Evolutionary conservation across 2,888 invertebrate genomes (phyloP), one percentile per base, ranked within the genome.

Genomic region (Pinctada fucata): DNA sequence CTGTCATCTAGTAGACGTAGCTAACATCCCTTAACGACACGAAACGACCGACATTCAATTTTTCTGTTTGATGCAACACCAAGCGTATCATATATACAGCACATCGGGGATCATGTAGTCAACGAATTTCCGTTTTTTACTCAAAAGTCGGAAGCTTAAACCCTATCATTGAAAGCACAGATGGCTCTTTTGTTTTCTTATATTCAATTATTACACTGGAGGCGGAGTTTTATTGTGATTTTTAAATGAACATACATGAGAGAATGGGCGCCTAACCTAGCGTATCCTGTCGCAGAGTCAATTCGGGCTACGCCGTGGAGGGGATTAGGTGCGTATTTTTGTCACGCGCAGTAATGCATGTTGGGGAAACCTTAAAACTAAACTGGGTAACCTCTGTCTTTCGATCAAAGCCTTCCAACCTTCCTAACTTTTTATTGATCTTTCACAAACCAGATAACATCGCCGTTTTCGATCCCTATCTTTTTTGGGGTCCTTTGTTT

Each of bases 171-270:
- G 31, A 58, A 6, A 58, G 13, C 58, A 58, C 58, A 58, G 58
- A 6, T 58, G 58, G 58, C 8, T 6, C 58, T 58, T 58, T 58
- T 58, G 58, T 58, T 58, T 31, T 58, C 58, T 58, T 58, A 58
- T 58, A 10, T 58, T 58, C 58, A 58, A 58, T 58, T 58, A 58
- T 10, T 10, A 58, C 58, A 13, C 58, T 31, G 13, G 74, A 50
- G 74, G 74, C 49, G 74, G 66, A 66, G 65, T 74, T 74, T 8
- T 47, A 66, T 74, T 74, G 16, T 74, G 45, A 47, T 74, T 74
- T 48, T 48, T 63, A 66, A 74, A 48, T 74, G 66, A 65, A 50
- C 48, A 74, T 8, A 66, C 16, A 66, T 66, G 51, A 50, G n/a
- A 10, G 50, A 66, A 66, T 49, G 66, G 66, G 65, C 66, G 49